A percentile compares a stretch with the other conserved stretches of the same genome.
Evolutionary conservation across 2,797 vertebrate species (phyloP).

Genomic region (Syngnathus acus): DNA sequence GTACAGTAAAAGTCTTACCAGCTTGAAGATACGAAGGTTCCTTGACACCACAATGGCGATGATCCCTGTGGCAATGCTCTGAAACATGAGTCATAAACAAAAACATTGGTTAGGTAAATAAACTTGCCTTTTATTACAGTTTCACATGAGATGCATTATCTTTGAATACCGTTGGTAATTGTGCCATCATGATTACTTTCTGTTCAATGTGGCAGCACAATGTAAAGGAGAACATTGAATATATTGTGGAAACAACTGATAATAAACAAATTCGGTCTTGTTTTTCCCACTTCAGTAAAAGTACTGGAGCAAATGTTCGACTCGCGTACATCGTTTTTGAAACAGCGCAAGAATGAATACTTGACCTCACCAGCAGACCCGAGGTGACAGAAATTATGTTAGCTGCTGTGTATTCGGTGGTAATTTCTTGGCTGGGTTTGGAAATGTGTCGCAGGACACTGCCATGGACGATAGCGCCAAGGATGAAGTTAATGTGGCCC

Average conservation of each 20-base stretch:
- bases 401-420: slow-evolving; percentile 76
- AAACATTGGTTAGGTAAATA: neutral
- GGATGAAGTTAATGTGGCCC: slow-evolving; percentile 83
- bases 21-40: slow-evolving; percentile 64
- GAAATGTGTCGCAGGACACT: slow-evolving; percentile 85
- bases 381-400: slow-evolving; percentile 88
- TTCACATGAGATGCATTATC: neutral
- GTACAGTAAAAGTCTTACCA: slow-evolving; percentile 67
- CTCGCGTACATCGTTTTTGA: neutral
- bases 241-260: neutral
- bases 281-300: neutral
- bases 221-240: neutral
- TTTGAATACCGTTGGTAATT: neutral
- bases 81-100: slow-evolving; percentile 28
- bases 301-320: neutral
- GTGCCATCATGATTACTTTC: neutral
- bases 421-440: slow-evolving; percentile 67
- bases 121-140: neutral
- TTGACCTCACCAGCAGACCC: slow-evolving; percentile 79
- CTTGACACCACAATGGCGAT: slow-evolving; percentile 83
- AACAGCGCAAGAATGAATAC: slow-evolving; percentile 1
- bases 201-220: neutral
- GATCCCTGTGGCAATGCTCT: slow-evolving; percentile 85
- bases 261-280: neutral
- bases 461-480: slow-evolving; percentile 88